Conservation (phyloP, 2,797 vertebrate genomes). For the Pogonophryne albipinna region DNA sequence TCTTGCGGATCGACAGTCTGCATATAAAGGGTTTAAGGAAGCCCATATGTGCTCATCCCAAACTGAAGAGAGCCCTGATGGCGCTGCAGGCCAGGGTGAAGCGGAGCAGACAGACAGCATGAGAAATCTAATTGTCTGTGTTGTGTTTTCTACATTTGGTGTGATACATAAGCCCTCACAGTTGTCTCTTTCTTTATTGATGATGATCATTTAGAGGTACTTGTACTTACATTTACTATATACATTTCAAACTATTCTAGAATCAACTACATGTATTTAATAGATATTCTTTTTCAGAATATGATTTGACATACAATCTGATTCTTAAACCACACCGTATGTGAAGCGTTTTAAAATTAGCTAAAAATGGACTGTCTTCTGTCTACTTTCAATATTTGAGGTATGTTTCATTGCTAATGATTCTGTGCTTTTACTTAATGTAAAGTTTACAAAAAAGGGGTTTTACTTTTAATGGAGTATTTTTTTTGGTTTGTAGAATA, state of each 20-base stretch:
- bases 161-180: neutral
- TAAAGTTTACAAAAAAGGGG: no score
- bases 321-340: no score
- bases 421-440: neutral
- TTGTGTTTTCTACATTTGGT: neutral
- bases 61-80: rapidly evolving
- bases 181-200: neutral
- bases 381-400: no score
- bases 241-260: neutral
- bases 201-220: neutral
- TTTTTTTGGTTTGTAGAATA: conserved; percentile 1
- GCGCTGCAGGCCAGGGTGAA: rapidly evolving
- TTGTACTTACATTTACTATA: neutral
- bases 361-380: neutral
- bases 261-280: neutral
- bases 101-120: neutral
- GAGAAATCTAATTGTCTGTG: conserved; percentile 7
- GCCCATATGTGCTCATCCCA: conserved; percentile 57
- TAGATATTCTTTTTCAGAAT: neutral
- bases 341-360: neutral
- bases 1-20: conserved; percentile 58
- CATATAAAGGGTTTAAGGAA: rapidly evolving
- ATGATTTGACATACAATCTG: neutral
- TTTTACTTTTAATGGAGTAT: neutral
- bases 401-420: neutral